Conservation (phyloP, 2,113 vertebrate species). For the Sarotherodon lohbergeri region DNA sequence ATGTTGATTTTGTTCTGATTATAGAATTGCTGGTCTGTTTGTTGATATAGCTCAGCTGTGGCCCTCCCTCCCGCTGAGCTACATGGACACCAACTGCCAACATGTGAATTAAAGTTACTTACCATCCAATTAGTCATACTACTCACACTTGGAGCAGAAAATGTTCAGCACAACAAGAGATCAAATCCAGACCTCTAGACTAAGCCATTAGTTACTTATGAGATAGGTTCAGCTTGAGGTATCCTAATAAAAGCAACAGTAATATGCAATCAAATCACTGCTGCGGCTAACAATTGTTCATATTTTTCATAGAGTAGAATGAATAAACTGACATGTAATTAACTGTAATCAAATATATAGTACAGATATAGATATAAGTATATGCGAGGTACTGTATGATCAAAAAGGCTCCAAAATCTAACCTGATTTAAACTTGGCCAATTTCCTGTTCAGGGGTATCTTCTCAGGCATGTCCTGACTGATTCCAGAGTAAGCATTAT, state of each 20-base stretch:
- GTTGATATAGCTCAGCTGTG: constrained; percentile 56
- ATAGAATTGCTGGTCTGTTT: constrained; percentile 54
- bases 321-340: background rate
- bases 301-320: background rate
- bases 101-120: constrained; percentile 61
- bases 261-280: background rate
- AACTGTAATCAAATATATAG: background rate
- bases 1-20: constrained; percentile 68
- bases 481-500: background rate
- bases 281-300: background rate
- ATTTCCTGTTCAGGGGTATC: background rate
- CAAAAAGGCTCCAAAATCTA: background rate
- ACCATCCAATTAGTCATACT: constrained; percentile 60
- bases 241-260: background rate
- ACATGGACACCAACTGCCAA: constrained; percentile 62
- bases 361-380: background rate
- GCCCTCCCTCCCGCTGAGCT: constrained; percentile 49
- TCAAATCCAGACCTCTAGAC: constrained; percentile 8
- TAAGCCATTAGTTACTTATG: background rate
- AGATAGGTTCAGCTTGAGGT: background rate
- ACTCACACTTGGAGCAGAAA: constrained; percentile 33
- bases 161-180: constrained; percentile 39
- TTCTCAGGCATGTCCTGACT: background rate
- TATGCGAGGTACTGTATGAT: background rate
- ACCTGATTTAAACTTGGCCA: background rate